Conservation (phyloP, 2,113 vertebrate species). For the Melanostigma gelatinosum region DNA sequence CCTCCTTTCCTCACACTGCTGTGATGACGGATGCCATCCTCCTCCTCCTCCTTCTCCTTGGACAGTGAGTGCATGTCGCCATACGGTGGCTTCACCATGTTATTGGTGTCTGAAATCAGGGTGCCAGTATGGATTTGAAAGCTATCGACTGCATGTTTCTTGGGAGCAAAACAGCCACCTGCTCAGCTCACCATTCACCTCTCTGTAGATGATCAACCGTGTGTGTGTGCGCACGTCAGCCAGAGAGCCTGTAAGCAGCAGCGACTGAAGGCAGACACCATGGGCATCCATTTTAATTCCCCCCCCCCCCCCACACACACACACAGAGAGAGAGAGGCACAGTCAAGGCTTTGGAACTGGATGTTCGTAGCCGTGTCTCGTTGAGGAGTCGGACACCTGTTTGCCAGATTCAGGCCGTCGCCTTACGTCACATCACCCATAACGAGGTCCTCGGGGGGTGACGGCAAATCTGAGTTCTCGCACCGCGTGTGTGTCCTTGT, state of each 20-base stretch:
- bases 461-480: background rate
- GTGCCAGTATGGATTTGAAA: background rate
- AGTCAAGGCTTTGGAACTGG: background rate
- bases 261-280: background rate
- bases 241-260: constrained; percentile 34
- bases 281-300: constrained; percentile 48
- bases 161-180: background rate
- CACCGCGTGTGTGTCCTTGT: background rate
- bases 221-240: background rate
- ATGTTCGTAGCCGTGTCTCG: background rate
- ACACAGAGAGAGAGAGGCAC: background rate
- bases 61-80: constrained; percentile 5
- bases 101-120: background rate
- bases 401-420: constrained; percentile 31
- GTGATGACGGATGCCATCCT: constrained; percentile 15
- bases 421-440: background rate
- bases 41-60: background rate
- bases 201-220: constrained; percentile 61
- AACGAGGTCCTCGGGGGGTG: background rate
- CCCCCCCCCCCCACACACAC: background rate
- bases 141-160: background rate
- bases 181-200: background rate
- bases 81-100: constrained; percentile 6
- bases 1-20: background rate
- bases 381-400: constrained; percentile 56